Conservation (phyloP, 2,797 vertebrate genomes). For the Sebastes jordani region DNA sequence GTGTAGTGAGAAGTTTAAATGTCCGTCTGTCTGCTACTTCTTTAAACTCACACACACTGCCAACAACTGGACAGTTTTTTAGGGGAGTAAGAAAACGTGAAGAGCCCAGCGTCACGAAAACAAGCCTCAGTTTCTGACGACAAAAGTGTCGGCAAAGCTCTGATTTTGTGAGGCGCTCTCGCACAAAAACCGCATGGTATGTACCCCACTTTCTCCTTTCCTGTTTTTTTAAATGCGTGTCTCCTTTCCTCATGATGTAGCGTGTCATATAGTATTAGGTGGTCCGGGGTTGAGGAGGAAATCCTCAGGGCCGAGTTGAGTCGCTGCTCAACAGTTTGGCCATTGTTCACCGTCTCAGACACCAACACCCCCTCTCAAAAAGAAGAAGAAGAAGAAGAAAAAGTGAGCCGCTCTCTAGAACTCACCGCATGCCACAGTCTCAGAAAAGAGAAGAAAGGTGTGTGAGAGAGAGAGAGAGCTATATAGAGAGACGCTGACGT, state of each 20-base stretch:
- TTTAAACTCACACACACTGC: conserved; percentile 7
- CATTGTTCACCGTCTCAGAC: conserved; percentile 74
- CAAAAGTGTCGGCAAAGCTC: neutral
- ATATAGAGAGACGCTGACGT: neutral
- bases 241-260: conserved; percentile 60
- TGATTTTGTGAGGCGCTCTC: neutral
- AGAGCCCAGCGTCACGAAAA: neutral
- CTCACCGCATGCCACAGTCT: conserved; percentile 40
- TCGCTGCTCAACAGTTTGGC: conserved; percentile 76
- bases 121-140: neutral
- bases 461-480: neutral
- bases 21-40: conserved; percentile 8
- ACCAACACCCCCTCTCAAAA: conserved; percentile 26
- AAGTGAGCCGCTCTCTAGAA: conserved; percentile 47
- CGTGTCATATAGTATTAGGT: conserved; percentile 71
- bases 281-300: conserved; percentile 73
- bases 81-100: neutral
- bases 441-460: conserved; percentile 13
- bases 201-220: conserved; percentile 27
- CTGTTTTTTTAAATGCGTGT: conserved; percentile 27
- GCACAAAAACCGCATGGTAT: conserved; percentile 11
- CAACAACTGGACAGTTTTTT: neutral
- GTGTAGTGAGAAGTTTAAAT: conserved; percentile 25
- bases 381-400: neutral
- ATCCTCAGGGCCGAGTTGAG: conserved; percentile 70